Base-by-base conservation (phyloP, 1,140 invertebrate genomes). In the Holcopasites calliopsidis region DNA sequence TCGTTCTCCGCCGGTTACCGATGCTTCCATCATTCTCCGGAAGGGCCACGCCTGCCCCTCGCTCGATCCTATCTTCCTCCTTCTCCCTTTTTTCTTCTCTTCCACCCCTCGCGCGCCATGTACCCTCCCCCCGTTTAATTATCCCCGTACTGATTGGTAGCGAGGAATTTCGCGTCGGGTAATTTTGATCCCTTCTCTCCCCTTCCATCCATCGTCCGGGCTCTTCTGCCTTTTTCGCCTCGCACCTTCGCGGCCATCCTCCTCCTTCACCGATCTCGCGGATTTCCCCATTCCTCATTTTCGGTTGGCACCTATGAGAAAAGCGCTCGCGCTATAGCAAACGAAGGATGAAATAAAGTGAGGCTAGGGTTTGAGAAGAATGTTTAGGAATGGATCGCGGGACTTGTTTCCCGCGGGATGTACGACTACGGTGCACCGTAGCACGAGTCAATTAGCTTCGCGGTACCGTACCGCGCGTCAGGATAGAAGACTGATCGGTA, bases 41-140 rank as follows among this genome's bases (percentile, higher is more conserved):
- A 80, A 83, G 80, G 62, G 82, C 89, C 88, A 89, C 88, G 88
- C 88, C 88, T 85, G 87, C 87, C 88, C 87, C 87, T 87, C 80
- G 80, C 83, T 85, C 84, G 88, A 90, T 90, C 87, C 82, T 89
- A 89, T 89, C 88, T 88, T 79, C 71, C 76, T 68, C 58, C 80
- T 76, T 76, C 77, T 69, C 60, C 58, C 77, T 64, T 55, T 78
- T 85, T 82, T 74, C 83, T 81, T 65, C 76, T 72, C 69, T 81
- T 76, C 71, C 71, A 47, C 68, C 55, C 65, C 58, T 50, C 69
- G 60, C 50, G 7, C 54, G 42, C 71, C 74, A 47, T 76, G 76
- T 88, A 87, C 82, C 85, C 88, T 86, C 85, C 87, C 87, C 88
- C 87, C 88, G 89, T 90, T 90, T 90, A 90, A 90, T 90, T 90